Evolutionary conservation across 2,888 invertebrate species (phyloP).

Genomic region (Pammene aurita): DNA sequence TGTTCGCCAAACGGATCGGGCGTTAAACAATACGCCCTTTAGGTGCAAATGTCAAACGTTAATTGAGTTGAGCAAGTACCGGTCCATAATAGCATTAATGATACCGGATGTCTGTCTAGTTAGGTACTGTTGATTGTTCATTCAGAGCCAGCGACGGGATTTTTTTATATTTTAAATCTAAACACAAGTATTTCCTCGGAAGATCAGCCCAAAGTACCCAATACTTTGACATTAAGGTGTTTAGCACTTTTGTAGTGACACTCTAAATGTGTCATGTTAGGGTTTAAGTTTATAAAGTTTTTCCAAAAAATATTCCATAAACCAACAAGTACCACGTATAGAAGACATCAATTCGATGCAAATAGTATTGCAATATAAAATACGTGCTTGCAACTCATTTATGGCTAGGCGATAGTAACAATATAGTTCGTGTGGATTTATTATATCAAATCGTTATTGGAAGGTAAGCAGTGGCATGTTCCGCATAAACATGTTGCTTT

Average conservation of each 20-base stretch:
- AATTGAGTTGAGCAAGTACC: slow-evolving; percentile 55
- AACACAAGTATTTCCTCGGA: background rate
- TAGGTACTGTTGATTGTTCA: slow-evolving; percentile 18
- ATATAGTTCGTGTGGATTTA: slow-evolving; percentile 10
- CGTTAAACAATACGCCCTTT: slow-evolving; percentile 55
- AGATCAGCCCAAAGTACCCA: no score
- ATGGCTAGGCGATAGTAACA: background rate
- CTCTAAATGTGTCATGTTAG: no score
- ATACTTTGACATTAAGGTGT: no score
- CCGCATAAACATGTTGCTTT: slow-evolving; percentile 21
- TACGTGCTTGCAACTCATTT: slow-evolving; percentile 8
- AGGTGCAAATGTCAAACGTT: slow-evolving; percentile 59
- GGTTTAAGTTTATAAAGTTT: background rate
- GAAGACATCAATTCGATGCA: slow-evolving; percentile 10
- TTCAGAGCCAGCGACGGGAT: background rate
- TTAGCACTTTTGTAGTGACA: no score
- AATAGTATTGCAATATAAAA: background rate
- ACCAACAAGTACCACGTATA: background rate
- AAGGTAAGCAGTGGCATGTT: slow-evolving; percentile 8
- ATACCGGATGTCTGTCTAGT: slow-evolving; percentile 52
- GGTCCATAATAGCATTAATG: slow-evolving; percentile 52
- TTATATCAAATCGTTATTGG: slow-evolving; percentile 7
- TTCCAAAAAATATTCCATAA: background rate
- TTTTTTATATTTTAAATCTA: background rate
- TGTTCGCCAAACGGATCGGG: slow-evolving; percentile 49